phyloP scores from a whole-genome alignment of 2,888 invertebrate genomes.

The Aphodius sticticus region DNA sequence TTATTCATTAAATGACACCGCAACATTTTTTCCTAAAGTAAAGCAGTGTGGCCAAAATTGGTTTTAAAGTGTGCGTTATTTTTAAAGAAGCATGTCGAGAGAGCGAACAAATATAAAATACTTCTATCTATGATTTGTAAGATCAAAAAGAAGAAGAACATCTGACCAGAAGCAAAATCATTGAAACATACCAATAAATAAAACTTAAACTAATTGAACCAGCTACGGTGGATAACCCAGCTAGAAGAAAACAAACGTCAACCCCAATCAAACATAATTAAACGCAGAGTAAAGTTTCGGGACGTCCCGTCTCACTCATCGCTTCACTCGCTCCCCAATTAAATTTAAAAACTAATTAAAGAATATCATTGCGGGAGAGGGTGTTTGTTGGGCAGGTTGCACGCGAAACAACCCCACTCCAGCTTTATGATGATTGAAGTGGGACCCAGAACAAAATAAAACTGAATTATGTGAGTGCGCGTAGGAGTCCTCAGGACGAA shows the following conservation, averaged over 20 bases:
- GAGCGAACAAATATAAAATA: no score
- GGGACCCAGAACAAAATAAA: constrained; percentile 45
- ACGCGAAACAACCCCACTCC: constrained; percentile 21
- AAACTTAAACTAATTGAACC: no score
- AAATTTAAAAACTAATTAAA: constrained; percentile 37
- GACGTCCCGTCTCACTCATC: not conserved
- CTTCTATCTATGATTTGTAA: no score
- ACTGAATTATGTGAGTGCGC: constrained; percentile 46
- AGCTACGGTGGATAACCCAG: no score
- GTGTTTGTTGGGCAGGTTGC: not conserved
- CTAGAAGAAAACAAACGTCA: not conserved
- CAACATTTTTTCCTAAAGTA: no score
- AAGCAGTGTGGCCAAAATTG: no score
- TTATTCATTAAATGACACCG: no score
- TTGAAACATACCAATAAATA: no score
- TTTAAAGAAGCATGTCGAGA: no score
- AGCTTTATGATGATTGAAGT: constrained; percentile 46
- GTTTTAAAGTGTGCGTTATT: no score
- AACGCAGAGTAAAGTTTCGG: not conserved
- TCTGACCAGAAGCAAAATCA: no score
- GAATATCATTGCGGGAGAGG: constrained; percentile 35
- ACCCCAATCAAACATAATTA: not conserved
- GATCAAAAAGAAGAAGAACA: no score
- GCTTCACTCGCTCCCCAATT: constrained; percentile 29
- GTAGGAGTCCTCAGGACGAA: constrained; percentile 33